These are phyloP conservation scores for Charanyca ferruginea DNA, from an alignment of 2,888 invertebrate genomes.

Conservation along the genomic window DNA sequence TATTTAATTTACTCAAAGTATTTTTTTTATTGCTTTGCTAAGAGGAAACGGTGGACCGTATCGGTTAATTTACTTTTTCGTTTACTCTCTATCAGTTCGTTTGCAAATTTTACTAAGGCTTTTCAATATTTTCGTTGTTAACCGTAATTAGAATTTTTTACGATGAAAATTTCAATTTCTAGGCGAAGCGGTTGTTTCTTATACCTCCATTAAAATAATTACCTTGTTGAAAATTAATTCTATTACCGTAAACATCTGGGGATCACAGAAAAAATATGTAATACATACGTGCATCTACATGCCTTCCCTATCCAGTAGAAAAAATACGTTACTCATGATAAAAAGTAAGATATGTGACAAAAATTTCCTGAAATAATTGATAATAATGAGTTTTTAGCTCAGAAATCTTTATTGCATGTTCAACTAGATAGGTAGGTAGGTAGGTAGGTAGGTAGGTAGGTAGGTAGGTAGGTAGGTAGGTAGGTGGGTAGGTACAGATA, in stretches of 20 bases:
- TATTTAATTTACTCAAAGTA: constrained; percentile 85
- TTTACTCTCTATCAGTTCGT: constrained; percentile 48
- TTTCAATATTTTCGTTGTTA: constrained; percentile 53
- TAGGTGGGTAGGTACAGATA: too few relatives aligned
- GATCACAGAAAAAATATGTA: constrained; percentile 26
- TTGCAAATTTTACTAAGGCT: constrained; percentile 64
- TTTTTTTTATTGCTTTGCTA: constrained; percentile 66
- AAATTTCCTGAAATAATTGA: too few relatives aligned
- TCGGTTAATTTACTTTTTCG: constrained; percentile 72
- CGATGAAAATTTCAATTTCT: constrained; percentile 35
- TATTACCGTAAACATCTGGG: constrained; percentile 26
- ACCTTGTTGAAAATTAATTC: constrained; percentile 31
- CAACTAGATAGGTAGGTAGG: too few relatives aligned
- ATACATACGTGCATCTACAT: too few relatives aligned
- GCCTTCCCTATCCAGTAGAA: too few relatives aligned
- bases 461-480: too few relatives aligned
- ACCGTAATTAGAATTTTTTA: constrained; percentile 47
- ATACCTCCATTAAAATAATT: constrained; percentile 37
- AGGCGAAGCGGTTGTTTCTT: background rate
- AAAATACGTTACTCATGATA: too few relatives aligned
- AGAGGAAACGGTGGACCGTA: constrained; percentile 70
- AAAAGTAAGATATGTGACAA: too few relatives aligned
- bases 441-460: too few relatives aligned
- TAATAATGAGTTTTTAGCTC: too few relatives aligned
- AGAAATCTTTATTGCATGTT: too few relatives aligned